Base-by-base conservation (phyloP, 2,888 invertebrate species). In the Penaeus monodon region DNA sequence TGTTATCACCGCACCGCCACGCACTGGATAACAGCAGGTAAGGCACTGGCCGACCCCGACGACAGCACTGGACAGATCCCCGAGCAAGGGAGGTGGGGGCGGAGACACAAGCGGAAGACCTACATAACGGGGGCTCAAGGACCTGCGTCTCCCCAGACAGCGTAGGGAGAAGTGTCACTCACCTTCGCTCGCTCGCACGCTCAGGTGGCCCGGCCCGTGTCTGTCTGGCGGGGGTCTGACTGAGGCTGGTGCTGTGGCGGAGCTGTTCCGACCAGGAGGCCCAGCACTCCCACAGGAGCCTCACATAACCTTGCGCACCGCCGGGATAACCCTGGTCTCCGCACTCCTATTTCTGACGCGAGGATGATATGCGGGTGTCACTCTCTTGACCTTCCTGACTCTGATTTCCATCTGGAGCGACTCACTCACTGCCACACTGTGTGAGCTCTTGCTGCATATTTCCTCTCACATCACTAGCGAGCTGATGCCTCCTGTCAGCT, bases 171-270 rank as follows among this genome's bases (percentile, higher is more conserved):
- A 66, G 85, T 85, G 85, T 85, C 85, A 85, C 85, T 85, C 85
- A 85, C 85, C 85, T 85, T 85, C 85, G 85, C 85, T 85, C 85
- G 85, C 85, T 85, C 85, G 85, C 74, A 38, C 81, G 80, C 85
- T 85, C 85, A 85, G 85, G 85, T 85, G 85, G 85, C 80, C 85
- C 64, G 85, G 85, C 80, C 85, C 64, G 85, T 85, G 74, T 74
- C 81, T 85, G 85, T 85, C 85, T 85, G 85, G 85, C 85, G 85
- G 81, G 81, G 85, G 85, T 85, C 85, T 85, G 85, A 81, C 85
- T 85, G 85, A 73, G 70, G 29, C 73, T 85, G 73, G 65, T 79
- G 83, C 64, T 83, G 83, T 64, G 74, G 77, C 74, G 77, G 77
- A 33, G 77, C 84, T 84, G 84, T 78, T 84, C 84, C 84, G 33